phyloP scores from a whole-genome alignment of 2,113 vertebrate species.

The Calyptomena viridis region DNA sequence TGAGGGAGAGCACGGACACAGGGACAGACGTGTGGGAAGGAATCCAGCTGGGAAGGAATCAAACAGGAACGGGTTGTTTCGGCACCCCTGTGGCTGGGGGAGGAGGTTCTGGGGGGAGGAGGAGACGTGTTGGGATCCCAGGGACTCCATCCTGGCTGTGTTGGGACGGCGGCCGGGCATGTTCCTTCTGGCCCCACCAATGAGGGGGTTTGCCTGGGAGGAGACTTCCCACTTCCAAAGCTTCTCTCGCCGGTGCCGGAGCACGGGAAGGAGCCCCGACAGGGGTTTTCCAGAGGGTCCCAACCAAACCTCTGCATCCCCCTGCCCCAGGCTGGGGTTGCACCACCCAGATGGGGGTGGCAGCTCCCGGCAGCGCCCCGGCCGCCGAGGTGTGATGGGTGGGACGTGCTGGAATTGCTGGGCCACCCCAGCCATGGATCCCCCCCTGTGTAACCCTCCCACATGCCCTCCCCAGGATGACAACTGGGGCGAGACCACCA shows the following conservation, averaged over 20 bases:
- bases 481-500: conserved; percentile 95
- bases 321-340: not conserved
- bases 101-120: not conserved
- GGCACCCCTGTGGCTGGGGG: not conserved
- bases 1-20: not conserved
- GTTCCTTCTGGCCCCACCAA: not conserved
- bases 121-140: not conserved
- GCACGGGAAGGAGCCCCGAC: not conserved
- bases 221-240: not conserved
- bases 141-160: not conserved
- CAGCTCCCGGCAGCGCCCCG: not conserved
- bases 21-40: not conserved
- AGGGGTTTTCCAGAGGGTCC: not conserved
- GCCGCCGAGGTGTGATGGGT: not conserved
- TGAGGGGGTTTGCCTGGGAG: not conserved
- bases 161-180: not conserved
- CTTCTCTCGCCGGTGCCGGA: not conserved
- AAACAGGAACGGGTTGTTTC: accelerated
- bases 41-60: not conserved
- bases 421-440: no score
- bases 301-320: accelerated
- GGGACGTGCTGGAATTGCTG: not conserved
- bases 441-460: accelerated
- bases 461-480: conserved; percentile 78
- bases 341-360: not conserved